A percentile compares a stretch with the other conserved stretches of the same genome.
phyloP scores from a whole-genome alignment of 1,140 invertebrate species.

The Zophobas morio region DNA sequence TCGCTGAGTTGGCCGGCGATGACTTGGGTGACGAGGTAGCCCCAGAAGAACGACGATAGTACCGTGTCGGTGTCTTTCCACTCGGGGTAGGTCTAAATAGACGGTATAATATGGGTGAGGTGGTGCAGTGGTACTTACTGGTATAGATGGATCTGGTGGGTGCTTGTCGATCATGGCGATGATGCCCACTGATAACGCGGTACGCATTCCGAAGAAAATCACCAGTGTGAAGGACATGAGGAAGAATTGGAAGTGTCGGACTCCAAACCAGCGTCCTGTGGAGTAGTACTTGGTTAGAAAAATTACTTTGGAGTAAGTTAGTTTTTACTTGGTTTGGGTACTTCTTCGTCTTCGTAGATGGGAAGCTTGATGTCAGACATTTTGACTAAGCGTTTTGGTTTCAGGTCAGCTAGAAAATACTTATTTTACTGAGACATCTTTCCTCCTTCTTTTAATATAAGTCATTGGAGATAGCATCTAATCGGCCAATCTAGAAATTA shows the following conservation, averaged over 20 bases:
- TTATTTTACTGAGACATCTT: conserved; percentile 27
- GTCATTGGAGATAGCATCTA: conserved; percentile 8
- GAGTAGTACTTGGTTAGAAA: not conserved
- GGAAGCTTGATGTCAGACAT: conserved; percentile 21
- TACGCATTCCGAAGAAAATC: conserved; percentile 45
- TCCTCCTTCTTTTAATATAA: conserved; percentile 9
- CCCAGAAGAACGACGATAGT: conserved; percentile 78
- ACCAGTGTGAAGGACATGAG: conserved; percentile 37
- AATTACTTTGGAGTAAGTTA: not conserved
- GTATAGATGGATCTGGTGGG: conserved; percentile 33
- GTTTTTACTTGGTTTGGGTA: conserved; percentile 7
- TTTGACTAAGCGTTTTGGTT: not conserved
- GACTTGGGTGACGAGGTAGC: conserved; percentile 71
- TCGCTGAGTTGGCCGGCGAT: conserved; percentile 78
- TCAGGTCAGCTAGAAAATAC: not conserved
- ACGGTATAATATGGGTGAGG: conserved; percentile 60
- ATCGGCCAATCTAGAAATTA: not conserved
- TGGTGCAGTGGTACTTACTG: conserved; percentile 18
- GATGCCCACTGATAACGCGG: conserved; percentile 39
- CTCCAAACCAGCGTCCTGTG: conserved; percentile 10
- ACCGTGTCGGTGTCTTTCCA: conserved; percentile 70
- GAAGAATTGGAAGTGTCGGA: conserved; percentile 38
- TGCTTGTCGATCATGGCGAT: conserved; percentile 44
- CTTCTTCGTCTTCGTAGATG: not conserved
- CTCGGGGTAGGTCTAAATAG: conserved; percentile 50